These are phyloP conservation scores for Spilarctia lutea DNA, from an alignment of 2,888 invertebrate species.

Conservation along the genomic window DNA sequence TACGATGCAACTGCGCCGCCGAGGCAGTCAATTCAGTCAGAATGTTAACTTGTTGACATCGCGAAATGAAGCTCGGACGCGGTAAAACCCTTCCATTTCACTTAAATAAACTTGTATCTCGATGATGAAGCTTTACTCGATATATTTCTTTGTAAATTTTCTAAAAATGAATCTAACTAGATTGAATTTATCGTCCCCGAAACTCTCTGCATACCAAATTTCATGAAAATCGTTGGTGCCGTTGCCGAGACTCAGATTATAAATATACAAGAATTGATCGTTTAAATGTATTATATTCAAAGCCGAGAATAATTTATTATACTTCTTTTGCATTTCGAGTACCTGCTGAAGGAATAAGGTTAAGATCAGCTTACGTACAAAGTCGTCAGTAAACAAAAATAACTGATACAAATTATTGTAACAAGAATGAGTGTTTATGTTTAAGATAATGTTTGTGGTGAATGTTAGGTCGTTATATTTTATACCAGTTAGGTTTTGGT, in stretches of 20 bases:
- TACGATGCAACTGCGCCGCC: no score
- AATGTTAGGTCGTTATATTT: conserved; percentile 10
- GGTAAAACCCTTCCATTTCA: background rate
- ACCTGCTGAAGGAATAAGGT: background rate
- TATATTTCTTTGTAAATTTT: no score
- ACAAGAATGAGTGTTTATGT: conserved; percentile 17
- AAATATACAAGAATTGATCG: no score
- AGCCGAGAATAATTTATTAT: background rate
- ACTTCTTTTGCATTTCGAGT: background rate
- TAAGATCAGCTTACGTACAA: background rate
- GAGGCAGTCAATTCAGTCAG: no score
- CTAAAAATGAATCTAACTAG: no score
- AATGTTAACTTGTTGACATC: no score
- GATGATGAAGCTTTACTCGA: no score
- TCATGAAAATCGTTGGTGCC: no score
- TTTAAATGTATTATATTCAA: background rate
- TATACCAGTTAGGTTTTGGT: background rate
- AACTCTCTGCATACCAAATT: no score
- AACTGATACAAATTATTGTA: conserved; percentile 18
- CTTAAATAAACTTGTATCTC: background rate
- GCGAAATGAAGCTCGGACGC: no score
- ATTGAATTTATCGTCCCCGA: no score
- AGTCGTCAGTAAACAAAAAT: conserved; percentile 4
- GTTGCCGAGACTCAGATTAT: no score
- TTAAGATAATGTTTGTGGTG: conserved; percentile 8